These are phyloP conservation scores for Bilobella aurantiaca DNA, from an alignment of 1,140 invertebrate genomes.

Conservation along the genomic window DNA sequence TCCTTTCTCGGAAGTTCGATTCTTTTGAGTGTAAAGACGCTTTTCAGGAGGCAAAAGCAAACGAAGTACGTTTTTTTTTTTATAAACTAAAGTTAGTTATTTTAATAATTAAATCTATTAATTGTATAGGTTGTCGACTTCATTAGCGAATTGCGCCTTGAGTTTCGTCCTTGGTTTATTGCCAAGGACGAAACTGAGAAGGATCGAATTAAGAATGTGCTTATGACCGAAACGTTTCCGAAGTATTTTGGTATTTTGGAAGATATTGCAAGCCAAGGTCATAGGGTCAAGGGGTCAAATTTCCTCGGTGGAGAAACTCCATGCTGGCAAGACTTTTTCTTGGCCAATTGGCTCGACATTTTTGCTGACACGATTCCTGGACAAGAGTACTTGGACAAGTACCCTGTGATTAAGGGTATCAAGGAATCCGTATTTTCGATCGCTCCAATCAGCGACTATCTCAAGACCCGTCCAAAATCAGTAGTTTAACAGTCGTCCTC, in stretches of 20 bases:
- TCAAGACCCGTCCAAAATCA: conserved; percentile 21
- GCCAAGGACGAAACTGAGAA: too few species aligned
- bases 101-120: too few species aligned
- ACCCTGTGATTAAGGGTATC: conserved; percentile 13
- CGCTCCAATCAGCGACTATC: conserved; percentile 33
- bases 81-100: too few species aligned
- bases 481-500: too few species aligned
- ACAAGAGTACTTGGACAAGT: conserved; percentile 8
- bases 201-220: too few species aligned
- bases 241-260: background rate
- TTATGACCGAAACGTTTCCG: background rate
- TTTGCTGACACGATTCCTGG: background rate
- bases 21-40: background rate
- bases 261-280: background rate
- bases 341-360: conserved; percentile 2
- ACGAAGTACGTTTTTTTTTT: background rate
- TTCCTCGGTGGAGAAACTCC: background rate
- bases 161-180: too few species aligned
- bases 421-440: conserved; percentile 12
- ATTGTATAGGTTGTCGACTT: too few species aligned
- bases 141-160: too few species aligned
- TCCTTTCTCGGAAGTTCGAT: conserved; percentile 10
- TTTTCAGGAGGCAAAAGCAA: background rate
- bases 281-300: background rate
- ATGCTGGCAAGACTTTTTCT: background rate